phyloP scores from a whole-genome alignment of 2,888 invertebrate genomes.

The Ichneumoninae sp. region DNA sequence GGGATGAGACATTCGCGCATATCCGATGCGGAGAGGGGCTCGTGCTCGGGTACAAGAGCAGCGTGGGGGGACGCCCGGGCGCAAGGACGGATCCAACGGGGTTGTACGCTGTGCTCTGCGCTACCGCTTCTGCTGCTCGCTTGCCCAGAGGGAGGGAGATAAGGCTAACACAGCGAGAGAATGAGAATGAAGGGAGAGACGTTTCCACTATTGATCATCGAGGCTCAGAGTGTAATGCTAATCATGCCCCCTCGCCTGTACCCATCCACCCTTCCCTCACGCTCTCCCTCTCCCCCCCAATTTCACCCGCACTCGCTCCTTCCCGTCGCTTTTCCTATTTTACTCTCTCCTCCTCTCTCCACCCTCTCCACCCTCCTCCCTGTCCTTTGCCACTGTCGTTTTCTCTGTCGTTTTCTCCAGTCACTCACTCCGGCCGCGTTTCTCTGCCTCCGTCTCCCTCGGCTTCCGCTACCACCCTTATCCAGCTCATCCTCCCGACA shows the following conservation, averaged over 20 bases:
- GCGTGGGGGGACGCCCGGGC: slow-evolving; percentile 64
- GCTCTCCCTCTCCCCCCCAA: slow-evolving; percentile 53
- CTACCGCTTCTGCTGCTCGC: slow-evolving; percentile 63
- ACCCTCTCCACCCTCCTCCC: not conserved
- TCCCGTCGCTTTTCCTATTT: slow-evolving; percentile 67
- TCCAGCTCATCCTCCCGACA: slow-evolving; percentile 62
- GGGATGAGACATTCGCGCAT: slow-evolving; percentile 82
- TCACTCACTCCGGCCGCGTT: slow-evolving; percentile 70
- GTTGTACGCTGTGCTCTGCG: slow-evolving; percentile 69
- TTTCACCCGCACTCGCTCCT: slow-evolving; percentile 49
- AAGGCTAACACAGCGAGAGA: slow-evolving; percentile 83
- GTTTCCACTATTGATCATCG: slow-evolving; percentile 84
- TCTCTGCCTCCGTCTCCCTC: slow-evolving; percentile 66
- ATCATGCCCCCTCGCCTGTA: slow-evolving; percentile 81
- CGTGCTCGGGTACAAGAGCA: slow-evolving; percentile 57
- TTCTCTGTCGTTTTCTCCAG: slow-evolving; percentile 64
- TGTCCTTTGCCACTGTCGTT: slow-evolving; percentile 32
- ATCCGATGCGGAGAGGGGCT: slow-evolving; percentile 77
- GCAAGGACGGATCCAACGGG: slow-evolving; percentile 64
- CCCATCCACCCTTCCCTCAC: slow-evolving; percentile 61
- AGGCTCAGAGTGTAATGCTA: slow-evolving; percentile 84
- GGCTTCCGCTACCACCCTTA: slow-evolving; percentile 69
- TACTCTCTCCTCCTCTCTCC: slow-evolving; percentile 38
- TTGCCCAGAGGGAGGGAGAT: slow-evolving; percentile 77
- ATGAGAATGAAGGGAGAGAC: slow-evolving; percentile 83